Base-by-base conservation (phyloP, 1,140 invertebrate species). In the Calliphora vicina region DNA sequence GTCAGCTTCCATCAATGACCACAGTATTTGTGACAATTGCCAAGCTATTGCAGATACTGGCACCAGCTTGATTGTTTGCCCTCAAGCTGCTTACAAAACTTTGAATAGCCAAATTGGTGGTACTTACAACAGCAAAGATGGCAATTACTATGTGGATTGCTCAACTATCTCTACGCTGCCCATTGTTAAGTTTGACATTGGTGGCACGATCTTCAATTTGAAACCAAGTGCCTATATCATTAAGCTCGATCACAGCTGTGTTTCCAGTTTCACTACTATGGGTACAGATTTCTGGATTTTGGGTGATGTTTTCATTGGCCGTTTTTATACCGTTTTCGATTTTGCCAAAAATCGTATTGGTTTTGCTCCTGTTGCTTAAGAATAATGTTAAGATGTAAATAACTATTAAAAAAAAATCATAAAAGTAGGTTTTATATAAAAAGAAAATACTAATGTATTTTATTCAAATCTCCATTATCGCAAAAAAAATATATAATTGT, bases 31-130 rank as follows among this genome's bases (percentile, higher is more conserved):
- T 84, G 80, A 84, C 1, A 99, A 99, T 90, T 94, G 93, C 85
- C 87, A 92, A 86, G 94, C 94, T 26, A 95, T 96, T 86, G 95
- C 94, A 84, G 95, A 96, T 88, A 96, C 95, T 57, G 95, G 95
- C 13, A 96, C 95, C 74, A 95, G 94, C 26, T 90, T 96, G 5
- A 92, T 96, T 83, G 94, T 94, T 84, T 95, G 94, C 13, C 96
- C 95, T 0, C 20, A 26, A 0, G 15, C 61, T 20, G 82, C 74
- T 25, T 83, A 83, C 10, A 17, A n/a, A 13, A 29, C 23, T 15
- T 25, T 80, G 25, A 71, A 50, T n/a, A 83, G 29, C 17, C 29
- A 71, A 20, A 45, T 83, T 17, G 82, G 76, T 45, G 82, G 17
- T 29, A 67, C 35, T 35, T 57, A 83, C n/a, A 12, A 35, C 9